Conservation (phyloP, 1,140 invertebrate species). For the Drosophila suzukii region DNA sequence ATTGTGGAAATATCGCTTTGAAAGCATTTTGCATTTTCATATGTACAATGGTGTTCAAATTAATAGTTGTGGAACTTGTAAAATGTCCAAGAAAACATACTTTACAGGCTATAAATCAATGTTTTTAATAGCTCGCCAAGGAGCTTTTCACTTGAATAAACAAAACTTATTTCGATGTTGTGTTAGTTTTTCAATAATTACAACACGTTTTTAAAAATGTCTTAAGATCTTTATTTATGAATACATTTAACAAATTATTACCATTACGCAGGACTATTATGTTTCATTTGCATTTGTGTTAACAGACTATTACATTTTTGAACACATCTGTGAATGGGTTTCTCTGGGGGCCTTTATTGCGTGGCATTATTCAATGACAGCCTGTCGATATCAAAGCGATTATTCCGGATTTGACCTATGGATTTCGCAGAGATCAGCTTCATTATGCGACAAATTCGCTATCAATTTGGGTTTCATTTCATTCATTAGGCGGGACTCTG, state of each 20-base stretch:
- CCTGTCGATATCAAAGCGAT: slow-evolving; percentile 49
- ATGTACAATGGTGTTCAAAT: slow-evolving; percentile 23
- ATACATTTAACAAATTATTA: not conserved
- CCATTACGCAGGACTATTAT: no score
- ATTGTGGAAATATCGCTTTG: slow-evolving; percentile 69
- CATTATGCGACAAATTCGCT: slow-evolving; percentile 30
- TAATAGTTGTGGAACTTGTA: slow-evolving; percentile 8
- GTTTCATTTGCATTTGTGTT: no score
- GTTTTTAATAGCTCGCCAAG: not conserved
- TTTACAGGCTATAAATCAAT: not conserved
- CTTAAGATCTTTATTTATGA: not conserved
- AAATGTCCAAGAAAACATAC: slow-evolving; percentile 1
- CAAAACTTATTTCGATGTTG: not conserved
- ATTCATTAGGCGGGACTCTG: slow-evolving; percentile 53
- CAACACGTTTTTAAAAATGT: not conserved
- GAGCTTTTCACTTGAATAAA: not conserved
- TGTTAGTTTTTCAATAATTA: not conserved
- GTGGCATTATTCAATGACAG: slow-evolving; percentile 73
- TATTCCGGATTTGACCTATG: slow-evolving; percentile 37
- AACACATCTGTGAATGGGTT: slow-evolving; percentile 12
- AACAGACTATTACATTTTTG: not conserved
- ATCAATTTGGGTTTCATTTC: slow-evolving; percentile 37
- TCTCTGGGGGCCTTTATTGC: slow-evolving; percentile 59
- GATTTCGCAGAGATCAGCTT: slow-evolving; percentile 18
- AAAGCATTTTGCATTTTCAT: slow-evolving; percentile 67